Percentiles rank a stretch among this genome's conserved stretches.
These are phyloP conservation scores for Hyperopisus bebe DNA, from an alignment of 2,113 vertebrate species.

Conservation along the genomic window DNA sequence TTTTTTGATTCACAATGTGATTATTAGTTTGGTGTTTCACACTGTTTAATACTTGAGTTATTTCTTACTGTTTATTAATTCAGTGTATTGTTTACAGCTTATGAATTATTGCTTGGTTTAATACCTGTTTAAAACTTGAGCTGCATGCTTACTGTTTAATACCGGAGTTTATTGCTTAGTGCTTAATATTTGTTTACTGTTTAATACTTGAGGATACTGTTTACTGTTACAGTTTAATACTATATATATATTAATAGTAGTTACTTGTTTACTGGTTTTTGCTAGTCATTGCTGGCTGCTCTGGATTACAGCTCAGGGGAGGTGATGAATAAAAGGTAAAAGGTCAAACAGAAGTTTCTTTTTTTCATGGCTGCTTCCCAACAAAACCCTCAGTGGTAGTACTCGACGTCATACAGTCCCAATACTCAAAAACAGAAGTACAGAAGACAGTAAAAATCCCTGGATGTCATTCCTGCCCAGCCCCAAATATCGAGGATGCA, in stretches of 20 bases:
- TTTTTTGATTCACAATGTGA: neutral
- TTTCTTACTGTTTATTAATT: neutral
- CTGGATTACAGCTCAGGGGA: neutral
- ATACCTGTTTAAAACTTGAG: neutral
- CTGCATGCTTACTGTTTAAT: neutral
- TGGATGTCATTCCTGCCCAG: neutral
- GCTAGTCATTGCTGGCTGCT: neutral
- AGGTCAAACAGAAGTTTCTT: neutral
- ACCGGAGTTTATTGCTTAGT: neutral
- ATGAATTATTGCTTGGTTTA: neutral
- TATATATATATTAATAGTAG: neutral
- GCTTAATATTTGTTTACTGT: neutral
- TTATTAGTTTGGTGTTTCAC: neutral
- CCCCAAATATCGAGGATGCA: neutral
- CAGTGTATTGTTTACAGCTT: neutral
- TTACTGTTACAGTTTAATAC: neutral
- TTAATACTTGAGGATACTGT: neutral
- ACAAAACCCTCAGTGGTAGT: neutral
- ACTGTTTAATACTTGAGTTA: neutral
- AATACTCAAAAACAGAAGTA: neutral
- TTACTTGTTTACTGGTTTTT: neutral
- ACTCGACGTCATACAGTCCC: neutral
- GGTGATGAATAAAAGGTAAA: neutral
- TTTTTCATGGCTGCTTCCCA: neutral
- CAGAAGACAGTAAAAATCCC: neutral